phyloP scores from a whole-genome alignment of 1,140 invertebrate species.

The Aphaenogaster rudis region DNA sequence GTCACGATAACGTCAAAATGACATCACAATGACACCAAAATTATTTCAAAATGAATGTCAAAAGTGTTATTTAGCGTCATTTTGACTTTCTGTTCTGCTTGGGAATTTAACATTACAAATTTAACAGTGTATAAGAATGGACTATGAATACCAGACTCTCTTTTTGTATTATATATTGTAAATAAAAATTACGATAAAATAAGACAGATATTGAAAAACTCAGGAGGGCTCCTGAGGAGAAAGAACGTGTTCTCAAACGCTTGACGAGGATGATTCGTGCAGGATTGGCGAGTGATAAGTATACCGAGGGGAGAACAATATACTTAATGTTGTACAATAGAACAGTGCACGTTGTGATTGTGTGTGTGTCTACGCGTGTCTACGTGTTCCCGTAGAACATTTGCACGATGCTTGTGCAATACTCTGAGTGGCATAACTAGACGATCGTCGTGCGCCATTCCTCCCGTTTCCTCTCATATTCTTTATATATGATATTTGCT shows the following conservation, averaged over 20 bases:
- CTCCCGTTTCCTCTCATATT: background rate
- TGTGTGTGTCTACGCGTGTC: slow-evolving; percentile 13
- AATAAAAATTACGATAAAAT: background rate
- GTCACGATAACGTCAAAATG: too few species aligned
- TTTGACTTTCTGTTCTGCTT: too few species aligned
- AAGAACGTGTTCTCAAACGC: background rate
- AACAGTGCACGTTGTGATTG: background rate
- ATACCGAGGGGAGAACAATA: background rate
- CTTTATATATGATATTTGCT: background rate
- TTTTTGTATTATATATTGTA: slow-evolving; percentile 6
- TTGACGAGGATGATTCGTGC: background rate
- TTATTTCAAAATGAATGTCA: too few species aligned
- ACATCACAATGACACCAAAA: too few species aligned
- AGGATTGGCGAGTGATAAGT: background rate
- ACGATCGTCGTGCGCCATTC: background rate
- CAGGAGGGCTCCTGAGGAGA: background rate
- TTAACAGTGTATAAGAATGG: too few species aligned
- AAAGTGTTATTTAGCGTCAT: too few species aligned
- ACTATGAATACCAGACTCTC: background rate
- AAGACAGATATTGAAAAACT: background rate
- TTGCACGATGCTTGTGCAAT: slow-evolving; percentile 18
- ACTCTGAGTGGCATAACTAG: background rate
- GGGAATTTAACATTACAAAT: too few species aligned
- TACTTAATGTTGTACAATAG: slow-evolving; percentile 38
- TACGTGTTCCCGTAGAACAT: background rate